Evolutionary conservation across 2,888 invertebrate species (phyloP).

Genomic region (Chrysotoxum bicinctum): DNA sequence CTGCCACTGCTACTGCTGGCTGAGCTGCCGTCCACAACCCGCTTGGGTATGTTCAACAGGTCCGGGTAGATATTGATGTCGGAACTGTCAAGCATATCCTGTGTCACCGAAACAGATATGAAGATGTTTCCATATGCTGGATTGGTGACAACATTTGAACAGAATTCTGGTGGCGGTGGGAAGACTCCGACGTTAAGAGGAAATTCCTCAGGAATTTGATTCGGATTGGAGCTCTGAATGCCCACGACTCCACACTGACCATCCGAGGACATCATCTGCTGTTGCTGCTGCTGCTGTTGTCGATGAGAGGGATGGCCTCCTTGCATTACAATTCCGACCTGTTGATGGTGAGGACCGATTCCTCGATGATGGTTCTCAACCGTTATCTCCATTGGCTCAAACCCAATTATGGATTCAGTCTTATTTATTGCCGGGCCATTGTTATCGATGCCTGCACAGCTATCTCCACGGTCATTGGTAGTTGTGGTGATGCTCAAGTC

Average conservation of each 20-base stretch:
- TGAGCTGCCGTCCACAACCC: slow-evolving; percentile 79
- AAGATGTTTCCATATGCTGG: slow-evolving; percentile 86
- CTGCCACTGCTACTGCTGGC: slow-evolving; percentile 68
- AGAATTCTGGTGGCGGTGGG: slow-evolving; percentile 85
- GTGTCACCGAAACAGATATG: slow-evolving; percentile 90
- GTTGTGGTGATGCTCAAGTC: slow-evolving; percentile 90
- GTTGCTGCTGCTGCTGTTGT: slow-evolving; percentile 13
- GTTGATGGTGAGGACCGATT: slow-evolving; percentile 75
- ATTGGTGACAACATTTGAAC: slow-evolving; percentile 81
- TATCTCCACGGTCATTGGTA: slow-evolving; percentile 85
- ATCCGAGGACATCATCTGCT: slow-evolving; percentile 78
- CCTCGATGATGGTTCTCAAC: slow-evolving; percentile 82
- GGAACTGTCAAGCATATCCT: slow-evolving; percentile 85
- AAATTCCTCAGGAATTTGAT: slow-evolving; percentile 81
- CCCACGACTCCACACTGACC: slow-evolving; percentile 79
- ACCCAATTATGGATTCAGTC: slow-evolving; percentile 83
- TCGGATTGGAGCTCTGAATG: slow-evolving; percentile 77
- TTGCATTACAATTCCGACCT: slow-evolving; percentile 57
- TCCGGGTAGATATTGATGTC: slow-evolving; percentile 90
- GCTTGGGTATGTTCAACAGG: slow-evolving; percentile 87
- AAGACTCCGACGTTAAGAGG: slow-evolving; percentile 82
- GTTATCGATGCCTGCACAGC: slow-evolving; percentile 85
- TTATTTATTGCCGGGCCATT: slow-evolving; percentile 83
- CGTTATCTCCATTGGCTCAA: slow-evolving; percentile 85
- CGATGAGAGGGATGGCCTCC: slow-evolving; percentile 65